Percentiles rank a stretch among this genome's conserved stretches.
Conservation (phyloP, 1,140 invertebrate genomes). For the Drosophila serrata region DNA sequence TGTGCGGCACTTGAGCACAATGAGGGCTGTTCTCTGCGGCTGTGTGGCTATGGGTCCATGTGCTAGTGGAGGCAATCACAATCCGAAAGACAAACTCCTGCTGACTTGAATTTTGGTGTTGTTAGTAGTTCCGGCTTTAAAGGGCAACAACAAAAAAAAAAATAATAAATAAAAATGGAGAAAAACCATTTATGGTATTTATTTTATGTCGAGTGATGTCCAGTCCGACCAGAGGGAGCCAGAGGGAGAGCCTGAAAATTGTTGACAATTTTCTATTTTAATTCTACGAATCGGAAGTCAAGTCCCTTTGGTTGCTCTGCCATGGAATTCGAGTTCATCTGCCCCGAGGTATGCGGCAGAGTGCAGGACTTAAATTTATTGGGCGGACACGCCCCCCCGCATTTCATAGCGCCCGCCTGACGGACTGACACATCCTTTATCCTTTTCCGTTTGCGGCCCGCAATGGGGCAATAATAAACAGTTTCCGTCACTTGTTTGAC, state of each 20-base stretch:
- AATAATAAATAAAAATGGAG: neutral
- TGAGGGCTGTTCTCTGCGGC: constrained; percentile 20
- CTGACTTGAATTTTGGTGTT: constrained; percentile 42
- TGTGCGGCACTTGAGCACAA: constrained; percentile 33
- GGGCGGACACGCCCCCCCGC: constrained; percentile 4
- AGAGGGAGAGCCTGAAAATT: constrained; percentile 28
- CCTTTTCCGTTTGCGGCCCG: constrained; percentile 66
- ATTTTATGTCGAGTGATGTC: constrained; percentile 26
- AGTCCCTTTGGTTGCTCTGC: neutral
- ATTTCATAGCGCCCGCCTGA: constrained; percentile 2
- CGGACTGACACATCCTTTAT: constrained; percentile 69
- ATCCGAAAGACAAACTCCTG: constrained; percentile 44
- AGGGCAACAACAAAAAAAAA: constrained; percentile 1
- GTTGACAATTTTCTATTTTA: constrained; percentile 53
- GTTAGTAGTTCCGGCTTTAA: constrained; percentile 48
- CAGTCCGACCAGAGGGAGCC: neutral
- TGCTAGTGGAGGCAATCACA: constrained; percentile 30
- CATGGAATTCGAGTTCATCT: constrained; percentile 31
- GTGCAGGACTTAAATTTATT: constrained; percentile 35
- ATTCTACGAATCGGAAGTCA: constrained; percentile 15
- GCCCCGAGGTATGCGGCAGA: constrained; percentile 21
- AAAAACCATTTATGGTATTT: constrained; percentile 44
- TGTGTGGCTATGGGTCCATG: constrained; percentile 13
- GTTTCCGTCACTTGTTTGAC: constrained; percentile 79
- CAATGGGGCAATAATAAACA: constrained; percentile 80